Percentiles rank a stretch among this genome's conserved stretches.
These are phyloP conservation scores for Pungitius pungitius DNA, from an alignment of 2,113 vertebrate species.

Conservation along the genomic window DNA sequence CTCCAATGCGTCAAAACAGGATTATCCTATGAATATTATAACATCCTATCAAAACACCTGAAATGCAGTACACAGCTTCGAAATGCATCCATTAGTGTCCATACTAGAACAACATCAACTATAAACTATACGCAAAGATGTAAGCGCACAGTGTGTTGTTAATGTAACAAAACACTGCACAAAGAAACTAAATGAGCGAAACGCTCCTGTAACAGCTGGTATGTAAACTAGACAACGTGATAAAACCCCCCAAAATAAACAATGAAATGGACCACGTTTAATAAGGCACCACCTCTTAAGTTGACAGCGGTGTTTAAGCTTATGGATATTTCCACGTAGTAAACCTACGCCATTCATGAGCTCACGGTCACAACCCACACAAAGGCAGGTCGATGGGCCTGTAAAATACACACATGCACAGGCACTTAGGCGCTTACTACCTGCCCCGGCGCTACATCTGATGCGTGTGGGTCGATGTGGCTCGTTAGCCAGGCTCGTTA, in stretches of 20 bases:
- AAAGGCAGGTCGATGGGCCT: background rate
- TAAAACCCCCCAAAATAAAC: too few species aligned
- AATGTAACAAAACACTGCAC: background rate
- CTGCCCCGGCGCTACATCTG: background rate
- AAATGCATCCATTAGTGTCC: background rate
- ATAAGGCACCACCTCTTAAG: background rate
- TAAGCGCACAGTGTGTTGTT: background rate
- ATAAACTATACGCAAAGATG: background rate
- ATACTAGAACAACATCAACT: background rate
- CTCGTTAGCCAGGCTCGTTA: conserved; percentile 40
- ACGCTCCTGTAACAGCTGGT: background rate
- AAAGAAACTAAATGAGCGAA: background rate
- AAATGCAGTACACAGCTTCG: background rate
- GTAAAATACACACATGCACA: background rate
- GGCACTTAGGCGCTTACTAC: background rate
- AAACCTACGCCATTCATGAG: background rate
- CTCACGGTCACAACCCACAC: background rate
- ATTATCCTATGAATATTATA: background rate
- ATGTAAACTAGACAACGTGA: background rate
- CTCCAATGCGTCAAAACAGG: background rate
- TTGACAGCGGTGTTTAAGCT: background rate
- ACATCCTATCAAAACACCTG: background rate
- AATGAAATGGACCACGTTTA: too few species aligned
- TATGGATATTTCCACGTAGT: background rate
- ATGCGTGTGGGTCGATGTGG: conserved; percentile 15